phyloP scores from a whole-genome alignment of 2,113 vertebrate genomes.

The Argyrosomus japonicus region DNA sequence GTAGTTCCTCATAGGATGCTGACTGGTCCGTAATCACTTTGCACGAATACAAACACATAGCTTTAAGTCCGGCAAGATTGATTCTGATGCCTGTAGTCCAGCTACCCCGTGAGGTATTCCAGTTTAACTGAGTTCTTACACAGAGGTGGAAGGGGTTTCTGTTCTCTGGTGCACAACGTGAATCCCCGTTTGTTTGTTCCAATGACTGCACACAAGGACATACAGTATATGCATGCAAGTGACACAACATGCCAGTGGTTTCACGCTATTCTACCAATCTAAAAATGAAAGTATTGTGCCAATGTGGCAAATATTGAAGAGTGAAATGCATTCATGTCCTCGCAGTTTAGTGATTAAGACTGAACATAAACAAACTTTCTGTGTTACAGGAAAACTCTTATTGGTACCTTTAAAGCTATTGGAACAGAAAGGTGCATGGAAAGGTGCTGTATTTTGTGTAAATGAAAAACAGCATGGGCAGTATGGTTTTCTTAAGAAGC shows the following conservation, averaged over 20 bases:
- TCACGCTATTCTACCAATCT: not conserved
- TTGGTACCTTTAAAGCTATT: not conserved
- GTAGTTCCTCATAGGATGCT: no score
- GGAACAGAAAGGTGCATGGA: not conserved
- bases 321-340: no score
- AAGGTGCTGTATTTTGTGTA: not conserved
- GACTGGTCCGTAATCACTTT: no score
- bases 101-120: no score
- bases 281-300: not conserved
- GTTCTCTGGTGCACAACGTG: not conserved
- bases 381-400: not conserved
- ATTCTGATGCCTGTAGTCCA: no score
- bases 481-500: not conserved
- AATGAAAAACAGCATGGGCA: not conserved
- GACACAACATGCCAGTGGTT: not conserved
- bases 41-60: no score
- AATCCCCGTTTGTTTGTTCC: no score
- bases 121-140: no score
- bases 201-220: not conserved
- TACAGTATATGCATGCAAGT: not conserved
- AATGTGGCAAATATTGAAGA: not conserved
- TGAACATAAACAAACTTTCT: not conserved
- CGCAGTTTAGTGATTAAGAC: no score
- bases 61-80: no score
- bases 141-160: no score